A percentile compares a stretch with the other conserved stretches of the same genome.
phyloP scores from a whole-genome alignment of 2,888 invertebrate species.

The Electrophaes corylata region DNA sequence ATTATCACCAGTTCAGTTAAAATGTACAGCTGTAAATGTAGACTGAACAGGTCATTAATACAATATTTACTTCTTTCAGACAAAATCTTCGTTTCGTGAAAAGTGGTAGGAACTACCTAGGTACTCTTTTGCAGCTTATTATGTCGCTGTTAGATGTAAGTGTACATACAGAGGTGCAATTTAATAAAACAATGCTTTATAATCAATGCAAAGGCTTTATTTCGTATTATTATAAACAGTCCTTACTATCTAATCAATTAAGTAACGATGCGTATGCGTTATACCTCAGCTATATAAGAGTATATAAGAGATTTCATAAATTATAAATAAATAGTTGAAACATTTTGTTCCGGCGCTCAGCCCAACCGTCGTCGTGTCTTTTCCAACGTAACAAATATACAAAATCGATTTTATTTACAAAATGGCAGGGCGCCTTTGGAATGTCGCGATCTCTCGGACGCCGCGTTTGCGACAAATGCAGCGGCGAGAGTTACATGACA shows the following conservation, averaged over 20 bases:
- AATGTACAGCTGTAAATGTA: too few relatives aligned
- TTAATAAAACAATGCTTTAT: constrained; percentile 56
- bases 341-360: constrained; percentile 37
- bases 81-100: not conserved
- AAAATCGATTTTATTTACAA: constrained; percentile 60
- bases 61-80: constrained; percentile 10
- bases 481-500: constrained; percentile 43
- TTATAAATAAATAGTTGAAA: constrained; percentile 53
- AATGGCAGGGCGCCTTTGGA: constrained; percentile 37
- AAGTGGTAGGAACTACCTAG: too few relatives aligned
- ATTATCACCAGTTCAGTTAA: too few relatives aligned
- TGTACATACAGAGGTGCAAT: constrained; percentile 16
- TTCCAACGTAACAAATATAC: constrained; percentile 70
- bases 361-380: constrained; percentile 44
- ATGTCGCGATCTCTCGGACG: constrained; percentile 47
- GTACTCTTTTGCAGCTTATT: too few relatives aligned
- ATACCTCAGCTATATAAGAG: constrained; percentile 51
- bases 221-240: constrained; percentile 75
- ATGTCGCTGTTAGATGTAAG: constrained; percentile 23
- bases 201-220: constrained; percentile 83
- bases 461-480: constrained; percentile 52
- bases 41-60: too few relatives aligned
- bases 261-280: constrained; percentile 79
- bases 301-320: constrained; percentile 52
- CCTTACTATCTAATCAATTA: constrained; percentile 76